Conservation (phyloP, 2,797 vertebrate species). For the Masticophis lateralis region DNA sequence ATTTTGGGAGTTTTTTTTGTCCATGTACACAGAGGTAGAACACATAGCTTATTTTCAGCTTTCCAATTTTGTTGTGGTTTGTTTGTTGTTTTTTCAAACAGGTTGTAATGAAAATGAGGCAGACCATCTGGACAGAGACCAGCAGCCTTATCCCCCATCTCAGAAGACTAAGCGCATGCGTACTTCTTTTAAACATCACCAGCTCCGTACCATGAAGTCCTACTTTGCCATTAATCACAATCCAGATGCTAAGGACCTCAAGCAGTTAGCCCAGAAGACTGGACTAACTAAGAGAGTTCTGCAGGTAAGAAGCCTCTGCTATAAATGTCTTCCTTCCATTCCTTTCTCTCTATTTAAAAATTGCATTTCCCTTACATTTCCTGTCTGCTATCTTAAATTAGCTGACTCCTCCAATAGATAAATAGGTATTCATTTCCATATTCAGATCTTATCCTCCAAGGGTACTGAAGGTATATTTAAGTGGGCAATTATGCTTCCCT, state of each 20-base stretch:
- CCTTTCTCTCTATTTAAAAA: constrained; percentile 48
- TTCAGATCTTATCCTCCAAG: neutral
- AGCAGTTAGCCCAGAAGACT: constrained; percentile 99
- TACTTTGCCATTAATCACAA: constrained; percentile 99
- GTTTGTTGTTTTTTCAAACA: constrained; percentile 57
- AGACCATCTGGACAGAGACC: constrained; percentile 95
- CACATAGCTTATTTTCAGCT: neutral
- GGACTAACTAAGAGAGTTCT: constrained; percentile 98
- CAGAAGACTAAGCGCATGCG: constrained; percentile 99
- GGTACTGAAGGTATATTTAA: constrained; percentile 10
- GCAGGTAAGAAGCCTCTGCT: constrained; percentile 87
- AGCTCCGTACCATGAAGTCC: constrained; percentile 99
- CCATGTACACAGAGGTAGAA: neutral
- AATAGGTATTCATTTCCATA: neutral
- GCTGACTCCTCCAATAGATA: constrained; percentile 48
- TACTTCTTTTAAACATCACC: constrained; percentile 99
- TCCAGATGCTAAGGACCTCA: constrained; percentile 99
- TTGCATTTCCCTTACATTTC: constrained; percentile 50
- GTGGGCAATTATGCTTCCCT: constrained; percentile 17
- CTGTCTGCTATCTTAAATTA: constrained; percentile 20
- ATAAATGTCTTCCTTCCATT: constrained; percentile 45
- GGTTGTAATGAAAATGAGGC: constrained; percentile 97
- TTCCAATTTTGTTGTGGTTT: constrained; percentile 25
- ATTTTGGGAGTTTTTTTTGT: neutral
- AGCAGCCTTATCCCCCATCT: constrained; percentile 91